These are phyloP conservation scores for Pseudonaja textilis DNA, from an alignment of 2,113 vertebrate genomes.

Conservation along the genomic window DNA sequence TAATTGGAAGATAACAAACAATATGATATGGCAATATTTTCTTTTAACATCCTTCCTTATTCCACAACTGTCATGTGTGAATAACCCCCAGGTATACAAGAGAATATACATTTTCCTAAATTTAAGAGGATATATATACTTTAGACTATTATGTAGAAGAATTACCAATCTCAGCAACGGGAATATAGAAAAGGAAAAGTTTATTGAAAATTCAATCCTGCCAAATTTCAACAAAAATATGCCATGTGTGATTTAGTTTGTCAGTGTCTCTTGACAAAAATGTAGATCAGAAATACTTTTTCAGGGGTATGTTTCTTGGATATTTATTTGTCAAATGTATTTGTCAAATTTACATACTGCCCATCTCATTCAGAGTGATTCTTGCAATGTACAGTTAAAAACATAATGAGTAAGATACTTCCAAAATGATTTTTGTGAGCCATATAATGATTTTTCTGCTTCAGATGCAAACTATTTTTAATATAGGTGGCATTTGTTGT, in stretches of 20 bases:
- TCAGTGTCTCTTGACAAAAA: neutral
- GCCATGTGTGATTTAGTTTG: neutral
- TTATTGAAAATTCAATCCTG: neutral
- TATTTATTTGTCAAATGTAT: neutral
- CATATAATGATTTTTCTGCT: constrained; percentile 1
- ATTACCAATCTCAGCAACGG: neutral
- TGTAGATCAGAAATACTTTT: neutral
- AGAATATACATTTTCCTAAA: neutral
- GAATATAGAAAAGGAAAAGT: neutral
- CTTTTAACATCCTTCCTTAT: neutral
- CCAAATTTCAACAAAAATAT: neutral
- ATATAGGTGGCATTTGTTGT: neutral
- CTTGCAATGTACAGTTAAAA: too few species aligned
- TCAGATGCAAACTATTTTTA: neutral
- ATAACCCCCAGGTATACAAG: neutral
- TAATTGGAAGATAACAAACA: neutral
- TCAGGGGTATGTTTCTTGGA: neutral
- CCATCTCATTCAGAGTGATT: neutral
- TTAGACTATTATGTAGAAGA: neutral
- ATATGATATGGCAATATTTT: neutral
- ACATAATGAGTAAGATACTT: neutral
- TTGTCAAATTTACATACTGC: too few species aligned
- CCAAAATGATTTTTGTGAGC: constrained; percentile 1
- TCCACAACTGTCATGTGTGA: neutral
- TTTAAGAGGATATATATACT: neutral